Percentiles rank a stretch among this genome's conserved stretches.
Evolutionary conservation across 2,888 invertebrate genomes (phyloP).

Genomic region (Brachypalpus laphriformis): DNA sequence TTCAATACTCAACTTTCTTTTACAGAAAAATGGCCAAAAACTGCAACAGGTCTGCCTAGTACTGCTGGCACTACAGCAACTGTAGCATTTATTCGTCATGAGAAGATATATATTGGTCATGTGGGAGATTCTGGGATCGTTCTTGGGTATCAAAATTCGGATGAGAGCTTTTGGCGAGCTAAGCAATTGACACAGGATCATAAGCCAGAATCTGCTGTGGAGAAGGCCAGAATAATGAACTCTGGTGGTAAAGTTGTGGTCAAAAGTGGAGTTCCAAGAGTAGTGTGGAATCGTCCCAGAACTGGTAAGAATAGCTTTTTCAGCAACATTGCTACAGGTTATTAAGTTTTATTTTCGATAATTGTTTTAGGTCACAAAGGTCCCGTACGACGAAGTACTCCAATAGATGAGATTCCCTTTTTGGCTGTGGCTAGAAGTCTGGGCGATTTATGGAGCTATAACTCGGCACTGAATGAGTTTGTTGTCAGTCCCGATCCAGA

Average conservation of each 20-base stretch:
- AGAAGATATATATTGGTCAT: slow-evolving; percentile 98
- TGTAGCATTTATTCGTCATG: slow-evolving; percentile 95
- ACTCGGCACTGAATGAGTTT: slow-evolving; percentile 94
- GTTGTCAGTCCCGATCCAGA: slow-evolving; percentile 99
- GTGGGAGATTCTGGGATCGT: slow-evolving; percentile 99
- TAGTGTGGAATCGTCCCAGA: slow-evolving; percentile 97
- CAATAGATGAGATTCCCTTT: slow-evolving; percentile 96
- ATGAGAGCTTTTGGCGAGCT: slow-evolving; percentile 89
- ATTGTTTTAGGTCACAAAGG: slow-evolving; percentile 84
- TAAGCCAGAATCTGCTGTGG: slow-evolving; percentile 94
- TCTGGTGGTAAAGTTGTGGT: slow-evolving; percentile 91
- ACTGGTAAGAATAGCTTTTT: slow-evolving; percentile 84
- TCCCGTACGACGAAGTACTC: slow-evolving; percentile 94
- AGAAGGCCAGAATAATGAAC: slow-evolving; percentile 91
- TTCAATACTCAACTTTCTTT: not conserved
- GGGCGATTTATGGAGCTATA: slow-evolving; percentile 99
- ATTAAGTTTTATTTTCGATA: not conserved
- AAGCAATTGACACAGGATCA: slow-evolving; percentile 95
- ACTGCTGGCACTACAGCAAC: slow-evolving; percentile 99
- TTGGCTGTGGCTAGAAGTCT: slow-evolving; percentile 97
- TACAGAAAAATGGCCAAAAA: slow-evolving; percentile 97
- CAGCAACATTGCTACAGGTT: too few relatives aligned
- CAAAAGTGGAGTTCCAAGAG: slow-evolving; percentile 94
- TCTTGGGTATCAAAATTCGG: slow-evolving; percentile 90
- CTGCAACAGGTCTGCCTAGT: slow-evolving; percentile 96